Conservation (phyloP, 2,797 vertebrate species). For the Diceros bicornis region DNA sequence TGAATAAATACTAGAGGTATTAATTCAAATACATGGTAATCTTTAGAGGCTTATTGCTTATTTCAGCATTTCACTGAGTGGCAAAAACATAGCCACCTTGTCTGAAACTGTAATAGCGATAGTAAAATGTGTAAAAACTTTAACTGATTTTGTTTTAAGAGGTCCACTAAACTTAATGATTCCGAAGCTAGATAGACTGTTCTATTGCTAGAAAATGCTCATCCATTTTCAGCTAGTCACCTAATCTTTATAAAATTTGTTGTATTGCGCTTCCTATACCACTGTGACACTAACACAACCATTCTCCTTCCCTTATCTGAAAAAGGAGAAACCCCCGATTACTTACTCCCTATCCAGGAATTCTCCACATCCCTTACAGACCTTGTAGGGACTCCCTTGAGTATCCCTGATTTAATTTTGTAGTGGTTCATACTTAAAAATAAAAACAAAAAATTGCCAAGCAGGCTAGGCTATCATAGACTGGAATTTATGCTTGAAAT, state of each 20-base stretch:
- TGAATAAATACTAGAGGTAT: constrained; percentile 1
- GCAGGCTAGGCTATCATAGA: not conserved
- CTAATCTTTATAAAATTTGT: not conserved
- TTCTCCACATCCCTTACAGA: not conserved
- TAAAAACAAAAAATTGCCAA: constrained; percentile 33
- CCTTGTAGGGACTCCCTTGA: not conserved
- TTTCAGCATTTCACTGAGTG: constrained; percentile 10
- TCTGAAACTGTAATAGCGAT: not conserved
- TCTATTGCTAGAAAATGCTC: not conserved
- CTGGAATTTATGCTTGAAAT: constrained; percentile 42
- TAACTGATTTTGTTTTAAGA: not conserved
- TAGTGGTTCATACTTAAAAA: not conserved
- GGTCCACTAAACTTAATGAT: not conserved
- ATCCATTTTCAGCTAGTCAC: not conserved
- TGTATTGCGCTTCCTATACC: not conserved
- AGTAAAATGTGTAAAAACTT: not conserved
- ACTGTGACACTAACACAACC: not conserved
- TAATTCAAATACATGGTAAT: not conserved
- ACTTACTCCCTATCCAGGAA: not conserved
- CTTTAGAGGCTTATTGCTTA: not conserved
- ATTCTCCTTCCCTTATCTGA: not conserved
- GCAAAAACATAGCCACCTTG: not conserved
- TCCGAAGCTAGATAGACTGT: not conserved
- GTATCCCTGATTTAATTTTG: not conserved
- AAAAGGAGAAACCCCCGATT: not conserved